Percentiles rank a stretch among this genome's conserved stretches.
These are phyloP conservation scores for Lerema accius DNA, from an alignment of 1,140 invertebrate genomes.

Conservation along the genomic window DNA sequence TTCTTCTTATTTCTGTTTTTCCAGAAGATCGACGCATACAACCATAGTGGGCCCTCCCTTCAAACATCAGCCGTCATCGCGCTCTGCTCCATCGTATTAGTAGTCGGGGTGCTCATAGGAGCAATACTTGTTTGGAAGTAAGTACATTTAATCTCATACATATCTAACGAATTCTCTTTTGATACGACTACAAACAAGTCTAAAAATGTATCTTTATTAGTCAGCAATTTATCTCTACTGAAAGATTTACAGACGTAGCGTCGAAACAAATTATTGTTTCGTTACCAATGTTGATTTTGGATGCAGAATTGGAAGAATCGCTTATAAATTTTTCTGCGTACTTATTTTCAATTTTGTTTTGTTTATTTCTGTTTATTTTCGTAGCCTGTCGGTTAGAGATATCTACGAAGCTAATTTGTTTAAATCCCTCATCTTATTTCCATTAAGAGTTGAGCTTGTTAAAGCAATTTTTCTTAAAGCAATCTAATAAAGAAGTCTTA, in stretches of 20 bases:
- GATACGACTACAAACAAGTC: too few species aligned
- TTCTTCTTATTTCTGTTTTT: slow-evolving; percentile 63
- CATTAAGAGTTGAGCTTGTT: slow-evolving; percentile 22
- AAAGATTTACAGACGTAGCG: too few species aligned
- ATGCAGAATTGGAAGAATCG: neutral
- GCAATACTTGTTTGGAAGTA: slow-evolving; percentile 91
- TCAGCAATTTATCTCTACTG: too few species aligned
- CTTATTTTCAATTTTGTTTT: neutral
- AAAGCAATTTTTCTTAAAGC: slow-evolving; percentile 26
- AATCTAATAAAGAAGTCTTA: slow-evolving; percentile 28
- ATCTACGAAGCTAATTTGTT: slow-evolving; percentile 18
- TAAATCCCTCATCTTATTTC: slow-evolving; percentile 24
- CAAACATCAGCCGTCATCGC: slow-evolving; percentile 91
- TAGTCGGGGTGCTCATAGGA: slow-evolving; percentile 88
- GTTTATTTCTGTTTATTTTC: neutral
- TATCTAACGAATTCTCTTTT: too few species aligned
- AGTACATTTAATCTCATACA: slow-evolving; percentile 71
- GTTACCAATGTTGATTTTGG: too few species aligned
- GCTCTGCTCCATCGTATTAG: slow-evolving; percentile 87
- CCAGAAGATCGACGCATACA: slow-evolving; percentile 91
- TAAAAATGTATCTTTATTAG: too few species aligned
- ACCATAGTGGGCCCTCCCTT: slow-evolving; percentile 89
- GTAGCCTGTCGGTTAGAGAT: too few species aligned
- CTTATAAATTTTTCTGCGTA: neutral
- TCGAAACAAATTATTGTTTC: neutral